Evolutionary conservation across 2,113 vertebrate species (phyloP), one percentile per base, ranked within the genome.

Genomic region (Larimichthys crocea): DNA sequence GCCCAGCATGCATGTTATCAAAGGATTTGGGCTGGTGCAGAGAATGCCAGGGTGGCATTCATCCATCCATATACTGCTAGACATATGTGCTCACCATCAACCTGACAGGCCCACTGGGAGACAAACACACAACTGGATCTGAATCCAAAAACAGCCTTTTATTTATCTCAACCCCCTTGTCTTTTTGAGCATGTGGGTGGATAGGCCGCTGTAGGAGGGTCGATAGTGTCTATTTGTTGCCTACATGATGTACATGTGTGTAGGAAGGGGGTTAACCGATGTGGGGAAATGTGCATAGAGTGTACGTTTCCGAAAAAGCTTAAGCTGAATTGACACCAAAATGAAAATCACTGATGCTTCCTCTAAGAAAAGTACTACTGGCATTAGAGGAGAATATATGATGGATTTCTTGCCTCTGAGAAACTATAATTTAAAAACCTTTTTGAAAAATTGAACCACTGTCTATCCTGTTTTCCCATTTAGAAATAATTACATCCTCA

Each of bases 61-160:
- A 86, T 82, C 69, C 74, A 87, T 84, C 63, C 52, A n/a, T 81
- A n/a, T 31, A 69, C 67, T 66, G 44, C 3, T 15, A 44, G 56
- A 74, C 68, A 60, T 50, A 80, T 81, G 42, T 64, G 79, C 73
- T 82, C 53, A 44, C 75, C 74, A 76, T 76, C 81, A 84, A 65
- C 62, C 88, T 80, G 86, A 91, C 88, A 91, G 83, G 69, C 73
- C 55, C 55, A 42, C 76, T 83, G 31, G 67, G 75, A 89, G 67
- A 69, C 35, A 22, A 80, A 80, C 24, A 22, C 67, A 69, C 75
- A 82, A 77, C 77, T 83, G 74, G 83, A 75, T 72, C 44, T 0
- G 14, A 76, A 73, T 82, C 80, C 72, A 80, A 79, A 84, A 73
- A 65, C 84, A 80, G 53, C 31, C 74, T 48, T 73, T 66, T 83